Evolutionary conservation across 2,888 invertebrate species (phyloP), one percentile per base, ranked within the genome.

Genomic region (Cheilosia soror): DNA sequence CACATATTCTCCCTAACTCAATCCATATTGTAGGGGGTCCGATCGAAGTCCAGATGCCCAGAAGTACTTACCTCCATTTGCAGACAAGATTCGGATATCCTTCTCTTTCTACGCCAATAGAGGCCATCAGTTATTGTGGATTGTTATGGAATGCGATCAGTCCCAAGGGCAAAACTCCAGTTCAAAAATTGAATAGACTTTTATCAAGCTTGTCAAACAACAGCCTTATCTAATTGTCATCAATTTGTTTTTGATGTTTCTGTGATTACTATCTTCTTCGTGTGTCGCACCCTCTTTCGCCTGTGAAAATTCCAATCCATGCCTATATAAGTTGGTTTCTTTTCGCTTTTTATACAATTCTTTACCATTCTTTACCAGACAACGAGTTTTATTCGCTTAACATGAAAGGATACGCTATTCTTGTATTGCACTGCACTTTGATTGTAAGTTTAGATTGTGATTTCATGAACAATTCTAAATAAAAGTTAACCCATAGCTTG

Each of bases 371-470:
- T 20, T 58, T 58, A 11, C 13, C 37, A 13, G 15, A 73, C 53
- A 27, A 11, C 37, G 37, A 37, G 37, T 37, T 37, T 37, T 37
- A 4, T 37, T 37, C 11, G 11, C 9, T 29, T 2, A 40, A 25
- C 5, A 85, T 81, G 81, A 85, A 71, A 42, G 53, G 60, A 62
- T 76, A 66, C 62, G 33, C 33, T 7, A 29, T 76, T 66, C n/a
- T 71, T 20, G 29, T 62, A n/a, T n/a, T 81, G 5, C 13, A 49
- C 20, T 75, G 65, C 4, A 25, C 65, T 15, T 5, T 84, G 6
- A 20, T 85, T n/a, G 84, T 85, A 71, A 85, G 81, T 81, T 57
- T 3, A 9, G 2, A 1, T 7, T 4, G 7, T 20, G 6, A 60
- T 49, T 49, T 20, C 13, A 4, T 6, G 25, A 31, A 11, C 7